A percentile compares a stretch with the other conserved stretches of the same genome.
Evolutionary conservation across 1,140 invertebrate genomes (phyloP).

Genomic region (Trichogramma pretiosum): DNA sequence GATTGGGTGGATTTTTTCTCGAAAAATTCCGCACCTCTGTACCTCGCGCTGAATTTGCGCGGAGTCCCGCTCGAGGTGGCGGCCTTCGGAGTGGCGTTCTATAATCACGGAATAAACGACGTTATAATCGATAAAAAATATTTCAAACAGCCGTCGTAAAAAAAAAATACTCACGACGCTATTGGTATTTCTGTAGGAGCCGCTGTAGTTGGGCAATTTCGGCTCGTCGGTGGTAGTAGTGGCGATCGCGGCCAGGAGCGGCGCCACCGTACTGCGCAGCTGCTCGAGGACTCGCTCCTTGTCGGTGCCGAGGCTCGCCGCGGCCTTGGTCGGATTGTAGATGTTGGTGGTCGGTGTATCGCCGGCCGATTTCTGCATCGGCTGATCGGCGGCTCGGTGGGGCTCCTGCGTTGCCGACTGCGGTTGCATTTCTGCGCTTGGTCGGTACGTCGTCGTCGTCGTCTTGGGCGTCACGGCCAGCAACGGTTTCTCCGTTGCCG

Average conservation of each 20-base stretch:
- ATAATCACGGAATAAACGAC: too few relatives aligned
- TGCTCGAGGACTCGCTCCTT: constrained; percentile 37
- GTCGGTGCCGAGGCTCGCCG: constrained; percentile 25
- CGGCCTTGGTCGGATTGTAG: constrained; percentile 35
- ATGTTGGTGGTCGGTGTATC: constrained; percentile 33
- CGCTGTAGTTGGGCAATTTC: constrained; percentile 35
- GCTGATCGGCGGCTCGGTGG: constrained; percentile 10
- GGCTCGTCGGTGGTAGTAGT: constrained; percentile 32
- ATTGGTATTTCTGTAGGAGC: constrained; percentile 33
- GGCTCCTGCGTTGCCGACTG: constrained; percentile 10
- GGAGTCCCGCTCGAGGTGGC: constrained; percentile 36
- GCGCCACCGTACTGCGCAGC: constrained; percentile 40
- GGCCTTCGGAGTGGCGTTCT: constrained; percentile 35
- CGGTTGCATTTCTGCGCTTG: not conserved
- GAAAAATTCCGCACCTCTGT: constrained; percentile 39
- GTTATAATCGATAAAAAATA: too few relatives aligned
- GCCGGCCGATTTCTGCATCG: constrained; percentile 27
- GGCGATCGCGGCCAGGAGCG: too few relatives aligned
- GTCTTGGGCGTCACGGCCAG: constrained; percentile 34
- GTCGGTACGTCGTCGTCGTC: constrained; percentile 14
- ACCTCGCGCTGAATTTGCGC: constrained; percentile 40
- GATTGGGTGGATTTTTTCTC: constrained; percentile 33
- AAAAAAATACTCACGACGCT: constrained; percentile 27
- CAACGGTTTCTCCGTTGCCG: constrained; percentile 9
- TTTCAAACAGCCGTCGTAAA: not conserved